Evolutionary conservation across 2,113 vertebrate species (phyloP).

Genomic region (Archilochus colubris): DNA sequence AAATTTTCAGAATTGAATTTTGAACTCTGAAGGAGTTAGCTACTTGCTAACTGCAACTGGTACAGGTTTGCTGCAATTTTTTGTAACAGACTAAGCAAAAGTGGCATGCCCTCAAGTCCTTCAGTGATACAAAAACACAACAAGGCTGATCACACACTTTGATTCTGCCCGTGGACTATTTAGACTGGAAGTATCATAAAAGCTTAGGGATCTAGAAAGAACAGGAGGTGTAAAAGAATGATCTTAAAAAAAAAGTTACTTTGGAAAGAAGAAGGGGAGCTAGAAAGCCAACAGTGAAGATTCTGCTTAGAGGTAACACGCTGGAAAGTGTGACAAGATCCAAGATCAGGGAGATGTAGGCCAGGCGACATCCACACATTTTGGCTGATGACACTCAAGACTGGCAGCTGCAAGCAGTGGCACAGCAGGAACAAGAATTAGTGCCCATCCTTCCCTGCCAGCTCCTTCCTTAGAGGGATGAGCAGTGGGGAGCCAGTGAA

Average conservation of each 20-base stretch:
- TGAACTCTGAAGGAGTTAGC: neutral
- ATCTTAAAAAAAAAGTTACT: neutral
- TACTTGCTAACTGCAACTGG: neutral
- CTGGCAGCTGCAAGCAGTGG: neutral
- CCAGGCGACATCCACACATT: neutral
- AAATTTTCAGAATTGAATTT: neutral
- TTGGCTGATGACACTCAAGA: accelerated
- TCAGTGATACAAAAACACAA: neutral
- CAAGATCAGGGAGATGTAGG: neutral
- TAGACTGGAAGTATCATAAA: neutral
- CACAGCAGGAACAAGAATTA: neutral
- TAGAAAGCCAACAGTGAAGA: neutral
- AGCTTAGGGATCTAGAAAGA: neutral
- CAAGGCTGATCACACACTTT: accelerated
- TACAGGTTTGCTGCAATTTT: neutral
- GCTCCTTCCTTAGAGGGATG: neutral
- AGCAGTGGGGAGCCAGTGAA: neutral
- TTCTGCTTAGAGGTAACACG: neutral
- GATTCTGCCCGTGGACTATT: neutral
- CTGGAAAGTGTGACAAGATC: neutral
- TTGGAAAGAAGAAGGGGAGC: neutral
- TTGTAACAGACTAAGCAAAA: neutral
- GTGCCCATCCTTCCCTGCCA: neutral
- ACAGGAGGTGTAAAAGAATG: neutral
- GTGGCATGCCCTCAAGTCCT: neutral